These are phyloP conservation scores for Uropetala carovei DNA, from an alignment of 2,888 invertebrate genomes.

Conservation along the genomic window DNA sequence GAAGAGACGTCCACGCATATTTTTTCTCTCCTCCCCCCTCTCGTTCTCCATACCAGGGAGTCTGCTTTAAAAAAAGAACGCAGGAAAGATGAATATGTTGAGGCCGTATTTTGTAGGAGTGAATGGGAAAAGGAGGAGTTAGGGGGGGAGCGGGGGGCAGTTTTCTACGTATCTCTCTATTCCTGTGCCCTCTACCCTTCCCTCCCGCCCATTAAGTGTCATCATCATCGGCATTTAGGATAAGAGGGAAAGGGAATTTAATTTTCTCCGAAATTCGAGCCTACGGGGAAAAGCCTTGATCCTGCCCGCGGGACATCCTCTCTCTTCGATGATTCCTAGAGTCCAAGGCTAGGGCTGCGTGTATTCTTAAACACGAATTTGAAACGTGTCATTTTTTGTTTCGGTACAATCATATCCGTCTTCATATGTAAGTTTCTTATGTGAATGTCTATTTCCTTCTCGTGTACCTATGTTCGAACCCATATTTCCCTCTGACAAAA, in stretches of 20 bases:
- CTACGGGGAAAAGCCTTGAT: background rate
- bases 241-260: slow-evolving; percentile 23
- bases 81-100: background rate
- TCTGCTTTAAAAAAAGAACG: background rate
- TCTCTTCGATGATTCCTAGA: background rate
- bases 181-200: background rate
- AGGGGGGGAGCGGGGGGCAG: background rate
- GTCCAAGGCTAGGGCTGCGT: background rate
- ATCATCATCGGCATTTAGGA: slow-evolving; percentile 28
- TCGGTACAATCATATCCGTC: background rate
- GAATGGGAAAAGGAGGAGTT: background rate
- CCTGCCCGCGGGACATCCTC: background rate
- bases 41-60: background rate
- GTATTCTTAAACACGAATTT: background rate
- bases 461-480: background rate
- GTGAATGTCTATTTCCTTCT: background rate
- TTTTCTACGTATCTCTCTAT: background rate
- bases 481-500: background rate
- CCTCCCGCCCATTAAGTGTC: background rate
- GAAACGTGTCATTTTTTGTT: background rate
- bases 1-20: background rate
- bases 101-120: background rate
- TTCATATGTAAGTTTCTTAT: background rate
- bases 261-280: background rate
- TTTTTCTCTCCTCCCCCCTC: background rate